Conservation (phyloP, 2,797 vertebrate species). For the Staurois parvus region DNA sequence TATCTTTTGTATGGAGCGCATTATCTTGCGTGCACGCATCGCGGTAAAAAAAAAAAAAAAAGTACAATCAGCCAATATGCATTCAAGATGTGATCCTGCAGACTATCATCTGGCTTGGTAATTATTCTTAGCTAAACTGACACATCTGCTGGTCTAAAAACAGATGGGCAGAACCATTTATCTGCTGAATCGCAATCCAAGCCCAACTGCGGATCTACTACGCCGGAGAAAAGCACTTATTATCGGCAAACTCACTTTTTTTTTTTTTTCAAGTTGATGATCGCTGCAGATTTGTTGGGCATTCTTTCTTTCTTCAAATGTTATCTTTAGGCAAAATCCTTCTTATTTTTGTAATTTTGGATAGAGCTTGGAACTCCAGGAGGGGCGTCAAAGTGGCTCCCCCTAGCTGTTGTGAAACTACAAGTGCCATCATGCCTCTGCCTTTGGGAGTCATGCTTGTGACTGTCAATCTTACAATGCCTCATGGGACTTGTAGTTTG, state of each 20-base stretch:
- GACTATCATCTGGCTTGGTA: conserved; percentile 49
- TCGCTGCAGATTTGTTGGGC: too few species aligned
- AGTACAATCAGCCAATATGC: conserved; percentile 31
- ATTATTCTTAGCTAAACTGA: conserved; percentile 51
- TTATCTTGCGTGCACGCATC: conserved; percentile 66
- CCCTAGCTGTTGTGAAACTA: too few species aligned
- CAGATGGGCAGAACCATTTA: conserved; percentile 47
- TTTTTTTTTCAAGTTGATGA: neutral
- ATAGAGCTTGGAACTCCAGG: too few species aligned
- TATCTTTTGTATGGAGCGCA: conserved; percentile 69
- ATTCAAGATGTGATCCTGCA: conserved; percentile 22
- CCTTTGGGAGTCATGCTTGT: too few species aligned
- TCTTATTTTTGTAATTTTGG: too few species aligned
- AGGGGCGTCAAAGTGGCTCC: too few species aligned
- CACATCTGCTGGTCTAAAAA: conserved; percentile 54
- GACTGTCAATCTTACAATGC: too few species aligned
- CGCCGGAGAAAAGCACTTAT: neutral
- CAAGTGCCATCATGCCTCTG: too few species aligned
- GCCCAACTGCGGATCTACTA: neutral
- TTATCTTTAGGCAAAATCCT: too few species aligned
- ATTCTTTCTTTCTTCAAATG: too few species aligned
- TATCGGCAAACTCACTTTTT: neutral
- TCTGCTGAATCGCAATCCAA: conserved; percentile 12
- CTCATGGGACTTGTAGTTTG: too few species aligned
- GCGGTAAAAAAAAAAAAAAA: conserved; percentile 20